Base-by-base conservation (phyloP, 1,140 invertebrate species). In the Melanaphis sacchari region DNA sequence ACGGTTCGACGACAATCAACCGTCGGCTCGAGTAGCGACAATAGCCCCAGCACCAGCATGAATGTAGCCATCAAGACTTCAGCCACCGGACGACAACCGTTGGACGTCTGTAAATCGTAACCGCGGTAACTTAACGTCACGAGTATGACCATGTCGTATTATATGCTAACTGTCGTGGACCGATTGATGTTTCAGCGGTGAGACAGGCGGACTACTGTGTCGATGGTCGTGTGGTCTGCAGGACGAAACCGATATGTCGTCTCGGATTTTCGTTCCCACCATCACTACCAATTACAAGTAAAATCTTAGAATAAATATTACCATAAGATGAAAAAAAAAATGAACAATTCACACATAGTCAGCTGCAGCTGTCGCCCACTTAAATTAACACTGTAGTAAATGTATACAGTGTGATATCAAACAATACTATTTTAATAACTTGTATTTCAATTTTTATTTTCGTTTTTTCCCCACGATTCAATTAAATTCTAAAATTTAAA, bases 101-200 rank as follows among this genome's bases (percentile, higher is more conserved):
- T 8, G 85, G 46, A n/a, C 85, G 43, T 36, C n/a, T 46, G 82
- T 24, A 4, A 15, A 85, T 40, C 82, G 36, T 22, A 46, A 88
- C n/a, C 88, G 38, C 88, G 52, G 87, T 54, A 89, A 90, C 88
- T 26, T 36, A 46, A 52, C 85, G 87, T 89, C 31, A n/a, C 15
- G 18, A 1, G 31, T 43, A n/a, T 49, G n/a, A 88, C 43, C 84
- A 87, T 87, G 3, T 2, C 31, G 31, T n/a, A 5, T 76, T 76
- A 18, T n/a, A 26, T 41, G 26, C 40, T 7, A 31, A 85, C 22
- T 41, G 40, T 26, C 36, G 38, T 11, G 36, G 49, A 89, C 88
- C 88, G 49, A 36, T 89, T 18, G 36, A 26, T 24, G 49, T 0
- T 38, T 24, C 46, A 40, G 26, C 26, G 24, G 11, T 26, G 84